Percentiles rank a stretch among this genome's conserved stretches.
Evolutionary conservation across 2,888 invertebrate genomes (phyloP).

Genomic region (Flexamia atlantica): DNA sequence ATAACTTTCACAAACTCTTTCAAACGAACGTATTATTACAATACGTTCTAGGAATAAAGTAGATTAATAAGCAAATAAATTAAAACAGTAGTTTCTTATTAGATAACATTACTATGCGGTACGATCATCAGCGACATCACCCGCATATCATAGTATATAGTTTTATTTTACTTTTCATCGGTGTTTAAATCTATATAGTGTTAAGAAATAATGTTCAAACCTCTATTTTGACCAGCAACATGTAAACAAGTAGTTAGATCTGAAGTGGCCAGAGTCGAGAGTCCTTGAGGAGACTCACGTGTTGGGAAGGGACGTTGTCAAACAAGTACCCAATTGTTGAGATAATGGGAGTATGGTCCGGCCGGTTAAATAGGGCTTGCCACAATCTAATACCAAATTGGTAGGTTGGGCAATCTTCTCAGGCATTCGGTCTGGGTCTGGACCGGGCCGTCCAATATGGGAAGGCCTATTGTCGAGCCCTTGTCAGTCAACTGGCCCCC

Average conservation of each 20-base stretch:
- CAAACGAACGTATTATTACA: too few relatives aligned
- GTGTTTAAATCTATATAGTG: too few relatives aligned
- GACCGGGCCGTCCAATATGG: conserved; percentile 27
- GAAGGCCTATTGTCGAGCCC: conserved; percentile 43
- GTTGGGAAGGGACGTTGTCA: conserved; percentile 13
- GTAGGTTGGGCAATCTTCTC: conserved; percentile 36
- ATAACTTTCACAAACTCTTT: too few relatives aligned
- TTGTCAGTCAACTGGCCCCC: conserved; percentile 44
- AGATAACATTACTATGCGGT: too few relatives aligned
- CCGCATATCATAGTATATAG: too few relatives aligned
- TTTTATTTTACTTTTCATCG: too few relatives aligned
- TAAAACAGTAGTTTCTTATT: too few relatives aligned
- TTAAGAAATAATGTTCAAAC: too few relatives aligned
- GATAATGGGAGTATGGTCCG: conserved; percentile 27
- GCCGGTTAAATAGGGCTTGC: conserved; percentile 28
- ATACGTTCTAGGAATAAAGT: too few relatives aligned
- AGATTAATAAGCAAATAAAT: too few relatives aligned
- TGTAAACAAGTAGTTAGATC: not conserved
- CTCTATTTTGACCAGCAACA: too few relatives aligned
- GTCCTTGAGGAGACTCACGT: conserved; percentile 4
- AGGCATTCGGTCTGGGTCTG: conserved; percentile 6
- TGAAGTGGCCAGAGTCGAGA: not conserved
- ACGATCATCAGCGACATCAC: too few relatives aligned
- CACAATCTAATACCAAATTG: conserved; percentile 38
- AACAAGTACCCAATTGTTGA: conserved; percentile 41